These are phyloP conservation scores for Ips typographus DNA, from an alignment of 1,140 invertebrate species.

Conservation along the genomic window DNA sequence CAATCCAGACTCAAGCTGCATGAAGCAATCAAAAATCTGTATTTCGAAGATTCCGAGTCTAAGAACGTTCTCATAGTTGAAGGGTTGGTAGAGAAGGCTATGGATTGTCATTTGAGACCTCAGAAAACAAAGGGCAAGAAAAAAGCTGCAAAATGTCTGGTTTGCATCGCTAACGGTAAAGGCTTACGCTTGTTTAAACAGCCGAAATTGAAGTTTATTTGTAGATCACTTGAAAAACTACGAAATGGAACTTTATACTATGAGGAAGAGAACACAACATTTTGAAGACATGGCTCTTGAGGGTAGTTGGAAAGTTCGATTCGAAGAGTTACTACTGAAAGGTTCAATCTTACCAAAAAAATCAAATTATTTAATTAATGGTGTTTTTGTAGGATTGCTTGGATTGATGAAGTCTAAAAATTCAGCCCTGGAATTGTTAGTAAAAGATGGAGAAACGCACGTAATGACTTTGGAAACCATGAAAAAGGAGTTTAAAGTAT, in stretches of 20 bases:
- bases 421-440: conserved; percentile 38
- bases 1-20: conserved; percentile 25
- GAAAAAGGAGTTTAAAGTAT: conserved; percentile 70
- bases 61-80: conserved; percentile 38
- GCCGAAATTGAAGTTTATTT: conserved; percentile 2
- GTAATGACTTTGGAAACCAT: conserved; percentile 61
- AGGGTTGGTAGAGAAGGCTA: conserved; percentile 59
- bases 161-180: conserved; percentile 57
- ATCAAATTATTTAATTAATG: background rate
- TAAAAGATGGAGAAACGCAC: conserved; percentile 59
- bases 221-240: conserved; percentile 54
- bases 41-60: conserved; percentile 23
- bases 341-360: conserved; percentile 36
- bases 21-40: conserved; percentile 30
- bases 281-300: conserved; percentile 46
- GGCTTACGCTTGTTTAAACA: background rate
- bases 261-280: conserved; percentile 34
- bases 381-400: conserved; percentile 42
- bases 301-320: conserved; percentile 56
- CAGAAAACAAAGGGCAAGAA: conserved; percentile 37
- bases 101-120: conserved; percentile 67
- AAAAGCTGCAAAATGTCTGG: conserved; percentile 49
- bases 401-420: conserved; percentile 41
- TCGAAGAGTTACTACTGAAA: conserved; percentile 60
- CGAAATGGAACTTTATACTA: conserved; percentile 57